Evolutionary conservation across 2,113 vertebrate species (phyloP), one percentile per base, ranked within the genome.

Genomic region (Hemichromis elongatus): DNA sequence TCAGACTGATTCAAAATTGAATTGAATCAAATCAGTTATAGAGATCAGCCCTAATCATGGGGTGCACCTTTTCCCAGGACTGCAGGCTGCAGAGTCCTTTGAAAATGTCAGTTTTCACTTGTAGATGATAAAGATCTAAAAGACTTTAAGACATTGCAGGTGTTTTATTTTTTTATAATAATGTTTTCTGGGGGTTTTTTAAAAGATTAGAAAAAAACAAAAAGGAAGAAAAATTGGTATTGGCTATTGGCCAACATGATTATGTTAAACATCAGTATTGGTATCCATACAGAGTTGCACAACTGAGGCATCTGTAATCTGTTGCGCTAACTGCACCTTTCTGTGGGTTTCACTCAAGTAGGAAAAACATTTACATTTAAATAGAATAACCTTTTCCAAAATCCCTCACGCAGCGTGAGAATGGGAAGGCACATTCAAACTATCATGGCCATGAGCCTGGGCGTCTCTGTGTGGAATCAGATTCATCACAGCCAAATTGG

Each of bases 401-500:
- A 11, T 55, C 55, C 78, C 84, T 63, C 53, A 24, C 77, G 63
- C 59, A 85, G 80, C 37, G 73, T 90, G 82, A 88, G 86, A 88
- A 85, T 77, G 7, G 37, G 45, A 21, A 78, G 68, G 83, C 68
- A 2, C 54, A 47, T 59, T 86, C 66, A 42, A 9, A 11, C 66
- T 18, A 14, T 63, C 40, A 21, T 57, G 73, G 79, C 85, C 53
- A 40, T 42, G 50, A 52, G 86, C 86, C 40, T 57, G 19, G 5
- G 19, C 24, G 61, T 78, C 79, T 63, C 35, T 18, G 70, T 79
- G 80, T 77, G 75, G 66, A 85, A 75, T 84, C 86, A 57, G 78
- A 73, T 54, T 55, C 78, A 86, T 57, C 21, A 8, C 42, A 19
- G 86, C 86, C 90, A 92, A 85, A 75, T 82, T 86, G 88, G 89